Percentiles rank a stretch among this genome's conserved stretches.
Conservation (phyloP, 2,113 vertebrate species). For the Atherinomorus stipes region DNA sequence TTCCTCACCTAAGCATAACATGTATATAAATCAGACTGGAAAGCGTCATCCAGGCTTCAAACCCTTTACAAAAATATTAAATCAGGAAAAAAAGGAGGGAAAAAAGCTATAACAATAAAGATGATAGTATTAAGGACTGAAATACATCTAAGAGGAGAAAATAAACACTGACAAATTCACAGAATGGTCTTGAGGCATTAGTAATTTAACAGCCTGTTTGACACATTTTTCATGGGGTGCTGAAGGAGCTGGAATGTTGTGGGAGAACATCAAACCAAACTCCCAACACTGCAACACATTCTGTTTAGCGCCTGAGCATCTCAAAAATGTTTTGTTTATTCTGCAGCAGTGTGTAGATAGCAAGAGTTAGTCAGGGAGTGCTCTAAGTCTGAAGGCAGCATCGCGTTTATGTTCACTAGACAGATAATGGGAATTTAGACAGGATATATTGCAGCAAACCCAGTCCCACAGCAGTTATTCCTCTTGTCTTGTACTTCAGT, state of each 20-base stretch:
- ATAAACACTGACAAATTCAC: neutral
- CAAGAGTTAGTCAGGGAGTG: constrained; percentile 33
- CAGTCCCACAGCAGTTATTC: constrained; percentile 1
- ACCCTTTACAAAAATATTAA: neutral
- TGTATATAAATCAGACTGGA: neutral
- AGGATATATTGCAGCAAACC: constrained; percentile 1
- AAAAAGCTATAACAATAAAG: neutral
- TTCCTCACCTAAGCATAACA: constrained; percentile 53
- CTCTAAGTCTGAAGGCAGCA: constrained; percentile 36
- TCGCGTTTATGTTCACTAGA: constrained; percentile 48
- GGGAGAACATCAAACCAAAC: constrained; percentile 43
- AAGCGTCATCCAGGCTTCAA: neutral
- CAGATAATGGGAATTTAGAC: constrained; percentile 53
- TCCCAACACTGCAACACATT: constrained; percentile 25
- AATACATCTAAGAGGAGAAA: neutral
- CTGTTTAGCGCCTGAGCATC: constrained; percentile 37
- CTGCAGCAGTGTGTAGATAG: constrained; percentile 49
- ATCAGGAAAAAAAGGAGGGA: too few species aligned
- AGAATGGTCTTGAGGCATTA: constrained; percentile 23
- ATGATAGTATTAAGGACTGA: neutral
- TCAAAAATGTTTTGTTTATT: constrained; percentile 65
- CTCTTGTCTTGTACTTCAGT: neutral
- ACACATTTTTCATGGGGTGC: constrained; percentile 40
- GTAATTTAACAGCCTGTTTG: constrained; percentile 27
- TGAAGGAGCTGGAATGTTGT: constrained; percentile 27